Base-by-base conservation (phyloP, 1,140 invertebrate species). In the Antheraea mylitta region DNA sequence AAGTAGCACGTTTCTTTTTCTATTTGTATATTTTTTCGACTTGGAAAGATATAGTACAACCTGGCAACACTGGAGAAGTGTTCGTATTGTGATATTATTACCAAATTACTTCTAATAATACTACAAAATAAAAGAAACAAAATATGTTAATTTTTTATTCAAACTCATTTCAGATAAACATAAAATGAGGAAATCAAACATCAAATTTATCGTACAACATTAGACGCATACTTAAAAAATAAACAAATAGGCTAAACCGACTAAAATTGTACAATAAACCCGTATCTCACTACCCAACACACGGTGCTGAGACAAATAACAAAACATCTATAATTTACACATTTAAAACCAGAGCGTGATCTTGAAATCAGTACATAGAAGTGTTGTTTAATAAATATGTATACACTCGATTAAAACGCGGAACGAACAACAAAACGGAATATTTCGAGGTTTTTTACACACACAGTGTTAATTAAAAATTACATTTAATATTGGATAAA, bases 161-260 rank as follows among this genome's bases (percentile, higher is more conserved):
- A 91, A 85, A 91, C 89, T 91, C 89, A 88, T 89, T 89, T 84
- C 85, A 87, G 22, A 30, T 30, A 82, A 87, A 90, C 86, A 83
- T 83, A 89, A 89, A 85, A 81, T 89, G 85, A 89, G 82, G 86
- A 85, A 81, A 70, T 76, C 74, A 77, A 71, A 79, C 64, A 71
- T 66, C 70, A 66, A 67, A 73, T 75, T 76, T 68, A 75, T 78
- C 74, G 68, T 82, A 85, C 83, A 86, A 80, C 69, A 80, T 73
- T 69, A 79, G 66, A 67, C 67, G 70, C 71, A 67, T 74, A 70
- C 69, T 75, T 76, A 80, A 71, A 73, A 70, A 74, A 78, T 76
- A 79, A 75, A 73, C n/a, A 80, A 71, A 73, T 72, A 74, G 75
- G 74, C 72, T 70, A 66, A 36, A 22, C 62, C 66, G 72, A 70